Evolutionary conservation across 2,113 vertebrate species (phyloP).

Genomic region (Uria lomvia): DNA sequence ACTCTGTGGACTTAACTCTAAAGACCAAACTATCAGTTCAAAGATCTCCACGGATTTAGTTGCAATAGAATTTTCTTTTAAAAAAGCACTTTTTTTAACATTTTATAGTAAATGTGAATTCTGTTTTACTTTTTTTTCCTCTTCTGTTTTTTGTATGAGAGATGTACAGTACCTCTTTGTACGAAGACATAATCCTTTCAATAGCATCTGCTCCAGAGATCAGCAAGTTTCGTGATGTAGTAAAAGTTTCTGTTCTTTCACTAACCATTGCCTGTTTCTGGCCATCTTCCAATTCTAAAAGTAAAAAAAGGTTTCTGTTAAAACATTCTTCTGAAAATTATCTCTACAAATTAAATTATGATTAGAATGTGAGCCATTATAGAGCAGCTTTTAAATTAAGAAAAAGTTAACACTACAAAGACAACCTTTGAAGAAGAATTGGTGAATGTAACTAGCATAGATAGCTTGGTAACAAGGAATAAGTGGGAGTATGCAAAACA

Average conservation of each 20-base stretch:
- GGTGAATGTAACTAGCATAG: neutral
- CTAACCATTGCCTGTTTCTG: conserved; percentile 92
- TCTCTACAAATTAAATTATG: neutral
- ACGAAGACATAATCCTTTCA: conserved; percentile 98
- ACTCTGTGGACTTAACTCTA: neutral
- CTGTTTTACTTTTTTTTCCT: neutral
- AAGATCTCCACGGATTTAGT: neutral
- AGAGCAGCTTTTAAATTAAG: neutral
- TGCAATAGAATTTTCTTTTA: neutral
- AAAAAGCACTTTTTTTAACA: neutral
- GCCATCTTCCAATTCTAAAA: conserved; percentile 86
- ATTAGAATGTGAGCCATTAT: neutral
- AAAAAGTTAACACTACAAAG: neutral
- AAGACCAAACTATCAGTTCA: neutral
- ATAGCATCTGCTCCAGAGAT: conserved; percentile 94
- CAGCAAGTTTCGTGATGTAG: conserved; percentile 94
- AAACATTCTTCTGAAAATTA: neutral
- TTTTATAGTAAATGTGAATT: neutral
- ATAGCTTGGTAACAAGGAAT: neutral
- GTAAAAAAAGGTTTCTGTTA: neutral
- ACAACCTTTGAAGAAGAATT: neutral
- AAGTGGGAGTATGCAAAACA: neutral
- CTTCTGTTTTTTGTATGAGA: neutral
- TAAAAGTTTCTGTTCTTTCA: conserved; percentile 96
- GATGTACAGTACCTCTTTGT: conserved; percentile 89